These are phyloP conservation scores for Caenorhabditis macrosperma DNA, from an alignment of 2,888 invertebrate species.

Conservation along the genomic window DNA sequence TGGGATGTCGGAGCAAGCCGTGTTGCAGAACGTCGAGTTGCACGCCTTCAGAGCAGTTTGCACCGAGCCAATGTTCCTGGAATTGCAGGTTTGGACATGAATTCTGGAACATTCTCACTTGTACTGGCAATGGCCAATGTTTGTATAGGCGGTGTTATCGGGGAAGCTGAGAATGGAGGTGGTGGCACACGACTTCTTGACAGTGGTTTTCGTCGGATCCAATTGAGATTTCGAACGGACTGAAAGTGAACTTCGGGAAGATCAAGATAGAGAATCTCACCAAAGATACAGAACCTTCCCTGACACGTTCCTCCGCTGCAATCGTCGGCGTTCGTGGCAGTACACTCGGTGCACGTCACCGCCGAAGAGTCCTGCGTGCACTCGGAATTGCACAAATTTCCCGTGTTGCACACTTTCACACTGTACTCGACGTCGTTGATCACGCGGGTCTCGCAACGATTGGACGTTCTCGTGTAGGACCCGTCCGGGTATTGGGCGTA, in stretches of 20 bases:
- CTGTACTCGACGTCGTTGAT: conserved; percentile 61
- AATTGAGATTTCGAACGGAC: conserved; percentile 32
- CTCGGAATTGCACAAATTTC: conserved; percentile 54
- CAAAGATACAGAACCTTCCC: conserved; percentile 57
- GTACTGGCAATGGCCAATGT: conserved; percentile 53
- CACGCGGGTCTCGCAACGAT: conserved; percentile 57
- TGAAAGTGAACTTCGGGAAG: background rate
- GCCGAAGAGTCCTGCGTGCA: conserved; percentile 37
- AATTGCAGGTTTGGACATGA: background rate
- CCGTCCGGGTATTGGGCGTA: conserved; percentile 63
- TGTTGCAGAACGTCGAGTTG: conserved; percentile 60
- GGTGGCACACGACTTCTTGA: conserved; percentile 60
- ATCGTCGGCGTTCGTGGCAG: conserved; percentile 47
- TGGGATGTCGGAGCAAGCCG: conserved; percentile 48
- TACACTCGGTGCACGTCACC: conserved; percentile 60
- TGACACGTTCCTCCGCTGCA: conserved; percentile 61
- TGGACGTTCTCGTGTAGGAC: conserved; percentile 21
- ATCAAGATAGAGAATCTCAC: conserved; percentile 2
- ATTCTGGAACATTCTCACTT: conserved; percentile 39
- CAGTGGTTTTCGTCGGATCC: conserved; percentile 27
- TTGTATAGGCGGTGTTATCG: conserved; percentile 46
- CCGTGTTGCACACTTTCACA: conserved; percentile 62
- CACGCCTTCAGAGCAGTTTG: conserved; percentile 60
- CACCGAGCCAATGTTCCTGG: conserved; percentile 30
- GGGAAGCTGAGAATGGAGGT: conserved; percentile 46